Evolutionary conservation across 2,888 invertebrate genomes (phyloP).

Genomic region (Tenthredo mesomela): DNA sequence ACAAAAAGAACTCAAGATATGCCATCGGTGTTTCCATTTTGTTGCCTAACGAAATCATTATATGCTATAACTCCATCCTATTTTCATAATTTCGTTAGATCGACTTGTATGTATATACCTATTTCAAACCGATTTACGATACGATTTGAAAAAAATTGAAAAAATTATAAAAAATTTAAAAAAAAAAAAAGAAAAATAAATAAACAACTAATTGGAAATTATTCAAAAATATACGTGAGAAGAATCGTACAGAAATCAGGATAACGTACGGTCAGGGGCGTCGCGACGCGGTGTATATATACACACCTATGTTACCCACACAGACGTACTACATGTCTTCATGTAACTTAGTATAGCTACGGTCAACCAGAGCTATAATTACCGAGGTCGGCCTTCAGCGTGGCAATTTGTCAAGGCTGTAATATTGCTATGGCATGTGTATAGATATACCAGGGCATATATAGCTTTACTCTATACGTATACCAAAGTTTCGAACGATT

Average conservation of each 20-base stretch:
- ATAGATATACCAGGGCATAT: neutral
- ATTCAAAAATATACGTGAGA: neutral
- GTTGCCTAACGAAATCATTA: neutral
- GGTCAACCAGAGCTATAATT: constrained; percentile 71
- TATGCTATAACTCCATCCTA: neutral
- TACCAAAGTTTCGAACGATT: constrained; percentile 68
- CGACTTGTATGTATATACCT: no score
- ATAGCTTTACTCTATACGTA: constrained; percentile 68
- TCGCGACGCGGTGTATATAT: neutral
- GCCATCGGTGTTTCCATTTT: neutral
- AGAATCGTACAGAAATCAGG: neutral
- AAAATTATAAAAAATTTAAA: no score
- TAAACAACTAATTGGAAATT: neutral
- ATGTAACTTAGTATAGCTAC: constrained; percentile 4
- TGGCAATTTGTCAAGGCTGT: constrained; percentile 77
- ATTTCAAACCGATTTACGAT: neutral
- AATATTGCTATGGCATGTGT: constrained; percentile 51
- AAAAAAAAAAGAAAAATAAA: neutral
- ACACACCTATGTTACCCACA: no score
- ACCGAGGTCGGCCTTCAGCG: constrained; percentile 75
- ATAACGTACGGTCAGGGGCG: neutral
- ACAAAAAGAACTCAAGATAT: neutral
- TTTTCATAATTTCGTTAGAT: neutral
- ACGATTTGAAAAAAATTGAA: neutral
- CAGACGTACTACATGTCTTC: neutral